These are phyloP conservation scores for Exephanes ischioxanthus DNA, from an alignment of 2,888 invertebrate species.

Conservation along the genomic window DNA sequence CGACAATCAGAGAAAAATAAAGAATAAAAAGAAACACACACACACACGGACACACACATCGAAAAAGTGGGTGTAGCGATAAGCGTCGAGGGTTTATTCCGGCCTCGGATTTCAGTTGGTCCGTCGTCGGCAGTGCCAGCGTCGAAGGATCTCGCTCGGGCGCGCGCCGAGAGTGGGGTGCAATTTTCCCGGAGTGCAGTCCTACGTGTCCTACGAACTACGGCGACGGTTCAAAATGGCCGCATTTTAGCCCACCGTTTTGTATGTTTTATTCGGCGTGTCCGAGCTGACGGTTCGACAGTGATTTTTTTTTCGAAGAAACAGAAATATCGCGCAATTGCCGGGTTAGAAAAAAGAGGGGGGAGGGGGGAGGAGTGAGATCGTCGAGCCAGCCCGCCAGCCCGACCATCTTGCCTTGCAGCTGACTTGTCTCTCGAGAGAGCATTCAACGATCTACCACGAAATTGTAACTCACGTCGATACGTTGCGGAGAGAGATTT, in stretches of 20 bases:
- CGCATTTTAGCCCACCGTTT: constrained; percentile 90
- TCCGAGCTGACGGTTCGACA: neutral
- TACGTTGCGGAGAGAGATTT: neutral
- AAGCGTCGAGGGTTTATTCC: neutral
- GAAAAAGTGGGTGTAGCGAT: neutral
- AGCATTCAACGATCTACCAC: constrained; percentile 18
- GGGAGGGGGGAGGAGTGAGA: neutral
- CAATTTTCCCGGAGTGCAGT: constrained; percentile 11
- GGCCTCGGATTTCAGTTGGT: constrained; percentile 15
- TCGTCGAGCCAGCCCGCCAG: constrained; percentile 41
- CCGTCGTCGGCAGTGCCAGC: constrained; percentile 6
- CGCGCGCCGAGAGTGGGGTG: constrained; percentile 2
- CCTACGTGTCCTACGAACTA: constrained; percentile 38
- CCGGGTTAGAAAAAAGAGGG: neutral
- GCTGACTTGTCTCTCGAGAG: constrained; percentile 54
- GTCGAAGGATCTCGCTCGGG: neutral
- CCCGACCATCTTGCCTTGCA: constrained; percentile 66
- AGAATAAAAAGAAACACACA: neutral
- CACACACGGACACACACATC: neutral
- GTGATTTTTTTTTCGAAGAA: neutral
- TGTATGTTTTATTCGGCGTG: constrained; percentile 22
- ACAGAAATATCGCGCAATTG: constrained; percentile 14
- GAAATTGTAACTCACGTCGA: constrained; percentile 2
- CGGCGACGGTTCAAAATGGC: constrained; percentile 89
- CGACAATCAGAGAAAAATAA: neutral